phyloP scores from a whole-genome alignment of 2,888 invertebrate species.

The Ceraclea dissimilis region DNA sequence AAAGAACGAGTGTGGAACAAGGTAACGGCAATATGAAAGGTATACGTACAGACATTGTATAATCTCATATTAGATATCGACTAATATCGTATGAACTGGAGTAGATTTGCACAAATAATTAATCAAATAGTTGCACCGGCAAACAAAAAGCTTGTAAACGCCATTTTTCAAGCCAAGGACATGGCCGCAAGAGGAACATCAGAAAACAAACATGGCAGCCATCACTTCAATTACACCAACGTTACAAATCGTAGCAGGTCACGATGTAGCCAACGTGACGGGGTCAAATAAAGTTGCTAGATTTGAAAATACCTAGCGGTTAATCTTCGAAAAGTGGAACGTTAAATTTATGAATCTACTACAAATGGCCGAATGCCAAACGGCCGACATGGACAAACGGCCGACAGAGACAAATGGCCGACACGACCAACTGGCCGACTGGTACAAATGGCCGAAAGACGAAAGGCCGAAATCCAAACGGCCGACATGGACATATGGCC shows the following conservation, averaged over 20 bases:
- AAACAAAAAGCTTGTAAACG: slow-evolving; percentile 57
- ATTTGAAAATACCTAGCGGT: too few species aligned
- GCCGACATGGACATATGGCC: too few species aligned
- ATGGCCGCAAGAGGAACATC: slow-evolving; percentile 27
- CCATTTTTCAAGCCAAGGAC: slow-evolving; percentile 56
- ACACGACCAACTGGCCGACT: too few species aligned
- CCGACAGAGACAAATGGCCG: too few species aligned
- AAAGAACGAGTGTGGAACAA: slow-evolving; percentile 4
- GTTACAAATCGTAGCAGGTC: not conserved
- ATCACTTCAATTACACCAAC: slow-evolving; percentile 11
- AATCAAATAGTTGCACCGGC: slow-evolving; percentile 51
- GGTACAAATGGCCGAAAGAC: too few species aligned
- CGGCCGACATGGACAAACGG: too few species aligned
- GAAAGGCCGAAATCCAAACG: too few species aligned
- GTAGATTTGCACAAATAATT: slow-evolving; percentile 40
- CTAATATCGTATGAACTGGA: slow-evolving; percentile 38
- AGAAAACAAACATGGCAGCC: slow-evolving; percentile 28
- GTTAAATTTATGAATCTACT: too few species aligned
- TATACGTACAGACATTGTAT: slow-evolving; percentile 48
- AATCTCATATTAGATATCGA: slow-evolving; percentile 50
- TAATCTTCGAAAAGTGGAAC: too few species aligned
- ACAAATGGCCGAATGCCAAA: too few species aligned
- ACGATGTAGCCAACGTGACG: too few species aligned
- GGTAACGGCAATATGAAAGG: slow-evolving; percentile 6
- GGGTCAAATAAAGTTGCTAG: too few species aligned